phyloP scores from a whole-genome alignment of 2,888 invertebrate species.

The Microplitis manilae region DNA sequence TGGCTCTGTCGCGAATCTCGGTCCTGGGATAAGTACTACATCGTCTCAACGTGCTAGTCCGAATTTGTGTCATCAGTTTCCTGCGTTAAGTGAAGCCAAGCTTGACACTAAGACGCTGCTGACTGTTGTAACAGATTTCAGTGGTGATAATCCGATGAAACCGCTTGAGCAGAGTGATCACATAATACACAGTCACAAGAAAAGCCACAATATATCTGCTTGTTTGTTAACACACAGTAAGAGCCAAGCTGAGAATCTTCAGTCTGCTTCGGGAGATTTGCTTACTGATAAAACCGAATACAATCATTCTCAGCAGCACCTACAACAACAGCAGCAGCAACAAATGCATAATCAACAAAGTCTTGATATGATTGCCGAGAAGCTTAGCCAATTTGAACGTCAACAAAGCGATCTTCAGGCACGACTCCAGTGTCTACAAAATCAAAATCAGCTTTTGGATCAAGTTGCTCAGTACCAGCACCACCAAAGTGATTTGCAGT shows the following conservation, averaged over 20 bases:
- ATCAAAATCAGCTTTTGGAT: conserved; percentile 68
- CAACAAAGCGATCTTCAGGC: conserved; percentile 68
- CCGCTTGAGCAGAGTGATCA: conserved; percentile 65
- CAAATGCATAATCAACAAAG: conserved; percentile 66
- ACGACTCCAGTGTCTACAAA: conserved; percentile 67
- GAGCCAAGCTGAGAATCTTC: conserved; percentile 62
- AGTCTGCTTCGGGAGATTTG: conserved; percentile 52
- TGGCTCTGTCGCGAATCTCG: conserved; percentile 67
- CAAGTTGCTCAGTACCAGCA: conserved; percentile 68
- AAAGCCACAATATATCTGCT: conserved; percentile 59
- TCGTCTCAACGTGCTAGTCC: conserved; percentile 66
- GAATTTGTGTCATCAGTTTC: conserved; percentile 66
- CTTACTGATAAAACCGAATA: conserved; percentile 51
- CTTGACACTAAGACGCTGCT: conserved; percentile 62
- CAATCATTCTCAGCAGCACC: conserved; percentile 54
- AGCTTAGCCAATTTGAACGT: conserved; percentile 67
- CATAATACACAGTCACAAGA: conserved; percentile 68
- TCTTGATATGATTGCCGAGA: conserved; percentile 67
- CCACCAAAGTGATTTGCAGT: conserved; percentile 65
- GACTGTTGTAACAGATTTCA: conserved; percentile 64
- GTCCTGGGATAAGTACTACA: conserved; percentile 54
- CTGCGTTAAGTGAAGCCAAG: conserved; percentile 65
- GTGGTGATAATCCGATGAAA: conserved; percentile 57
- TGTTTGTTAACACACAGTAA: conserved; percentile 62
- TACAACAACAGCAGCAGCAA: conserved; percentile 55